Conservation (phyloP, 2,797 vertebrate genomes). For the Eulemur coronatus region DNA sequence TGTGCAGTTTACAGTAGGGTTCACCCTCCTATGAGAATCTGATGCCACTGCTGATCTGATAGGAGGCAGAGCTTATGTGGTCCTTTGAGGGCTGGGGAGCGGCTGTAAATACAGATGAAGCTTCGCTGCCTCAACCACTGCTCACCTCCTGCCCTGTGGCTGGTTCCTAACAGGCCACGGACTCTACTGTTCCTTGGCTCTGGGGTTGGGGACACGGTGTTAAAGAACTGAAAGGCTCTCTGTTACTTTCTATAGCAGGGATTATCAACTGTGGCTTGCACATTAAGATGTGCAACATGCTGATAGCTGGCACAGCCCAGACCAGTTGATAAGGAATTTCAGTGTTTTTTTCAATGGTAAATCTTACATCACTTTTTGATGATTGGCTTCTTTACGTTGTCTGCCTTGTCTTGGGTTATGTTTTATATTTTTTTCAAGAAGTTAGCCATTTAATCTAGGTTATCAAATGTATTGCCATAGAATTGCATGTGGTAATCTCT, state of each 20-base stretch:
- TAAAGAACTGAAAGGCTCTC: neutral
- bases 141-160: too few relatives aligned
- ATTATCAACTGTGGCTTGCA: neutral
- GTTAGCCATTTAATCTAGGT: neutral
- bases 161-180: too few relatives aligned
- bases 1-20: too few relatives aligned
- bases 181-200: too few relatives aligned
- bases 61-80: too few relatives aligned
- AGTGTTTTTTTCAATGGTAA: neutral
- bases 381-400: neutral
- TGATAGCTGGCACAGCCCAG: neutral
- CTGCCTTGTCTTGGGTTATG: neutral
- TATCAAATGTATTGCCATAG: neutral
- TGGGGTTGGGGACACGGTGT: neutral
- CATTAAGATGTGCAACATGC: too few relatives aligned
- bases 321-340: neutral
- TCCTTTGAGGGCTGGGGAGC: too few relatives aligned
- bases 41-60: too few relatives aligned
- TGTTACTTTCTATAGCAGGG: neutral
- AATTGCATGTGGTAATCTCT: neutral
- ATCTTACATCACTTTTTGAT: neutral
- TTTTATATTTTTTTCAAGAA: neutral
- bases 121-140: too few relatives aligned
- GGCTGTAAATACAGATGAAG: too few relatives aligned
- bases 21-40: too few relatives aligned